Evolutionary conservation across 1,140 invertebrate genomes (phyloP).

Genomic region (Drosophila quadrilineata): DNA sequence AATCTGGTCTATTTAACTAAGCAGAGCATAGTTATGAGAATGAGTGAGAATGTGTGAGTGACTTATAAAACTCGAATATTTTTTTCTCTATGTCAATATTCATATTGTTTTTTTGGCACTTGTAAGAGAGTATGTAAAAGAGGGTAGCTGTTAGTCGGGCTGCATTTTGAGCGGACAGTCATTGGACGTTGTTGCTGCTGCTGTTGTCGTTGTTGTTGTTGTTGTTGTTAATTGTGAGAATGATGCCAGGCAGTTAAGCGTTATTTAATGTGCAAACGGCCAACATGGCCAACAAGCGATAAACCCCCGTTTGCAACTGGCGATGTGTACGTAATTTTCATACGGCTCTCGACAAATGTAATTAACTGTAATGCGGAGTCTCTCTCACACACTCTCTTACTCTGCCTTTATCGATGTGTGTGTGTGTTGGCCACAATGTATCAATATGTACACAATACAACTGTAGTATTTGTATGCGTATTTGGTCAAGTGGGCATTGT

Average conservation of each 20-base stretch:
- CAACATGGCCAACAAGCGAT: conserved; percentile 20
- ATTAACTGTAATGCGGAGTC: conserved; percentile 65
- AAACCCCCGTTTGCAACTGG: conserved; percentile 18
- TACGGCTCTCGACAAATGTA: conserved; percentile 66
- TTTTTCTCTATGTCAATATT: too few species aligned
- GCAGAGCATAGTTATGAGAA: too few species aligned
- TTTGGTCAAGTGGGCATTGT: conserved; percentile 39
- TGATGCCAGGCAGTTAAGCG: conserved; percentile 59
- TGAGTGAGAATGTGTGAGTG: conserved; percentile 15
- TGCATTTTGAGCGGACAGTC: too few species aligned
- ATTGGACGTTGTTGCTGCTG: conserved; percentile 18
- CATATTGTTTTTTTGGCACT: too few species aligned
- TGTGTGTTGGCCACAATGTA: conserved; percentile 22
- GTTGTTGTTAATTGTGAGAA: conserved; percentile 45
- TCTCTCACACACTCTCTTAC: too few species aligned
- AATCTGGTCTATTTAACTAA: too few species aligned
- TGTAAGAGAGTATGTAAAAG: too few species aligned
- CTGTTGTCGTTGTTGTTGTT: conserved; percentile 8
- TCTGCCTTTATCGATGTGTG: too few species aligned
- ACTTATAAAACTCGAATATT: too few species aligned
- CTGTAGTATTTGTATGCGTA: not conserved
- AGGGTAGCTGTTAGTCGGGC: too few species aligned
- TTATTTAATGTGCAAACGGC: conserved; percentile 74
- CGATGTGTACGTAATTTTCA: conserved; percentile 65
- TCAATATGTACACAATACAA: conserved; percentile 15